phyloP scores from a whole-genome alignment of 2,797 vertebrate species.

The Pipistrellus kuhlii region DNA sequence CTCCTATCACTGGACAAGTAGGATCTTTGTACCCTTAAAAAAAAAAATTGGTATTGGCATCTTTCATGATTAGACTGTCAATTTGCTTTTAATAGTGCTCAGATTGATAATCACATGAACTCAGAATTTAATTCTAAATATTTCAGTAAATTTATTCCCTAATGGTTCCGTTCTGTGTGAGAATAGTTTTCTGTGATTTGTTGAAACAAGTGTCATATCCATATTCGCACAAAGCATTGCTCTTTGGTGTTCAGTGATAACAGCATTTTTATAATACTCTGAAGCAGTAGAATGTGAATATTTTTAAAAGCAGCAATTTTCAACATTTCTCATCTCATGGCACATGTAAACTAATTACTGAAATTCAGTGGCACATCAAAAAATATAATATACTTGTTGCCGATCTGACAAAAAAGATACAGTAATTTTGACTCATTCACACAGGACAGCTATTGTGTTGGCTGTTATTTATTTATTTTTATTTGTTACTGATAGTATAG shows the following conservation, averaged over 20 bases:
- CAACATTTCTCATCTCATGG: background rate
- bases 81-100: conserved; percentile 13
- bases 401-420: background rate
- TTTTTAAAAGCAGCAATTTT: background rate
- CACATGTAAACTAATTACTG: background rate
- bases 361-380: background rate
- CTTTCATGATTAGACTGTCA: background rate
- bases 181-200: conserved; percentile 5
- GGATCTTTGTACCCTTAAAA: background rate
- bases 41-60: background rate
- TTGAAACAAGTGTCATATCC: background rate
- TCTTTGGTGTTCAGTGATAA: background rate
- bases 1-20: background rate
- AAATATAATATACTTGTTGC: background rate
- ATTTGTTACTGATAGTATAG: background rate
- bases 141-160: conserved; percentile 15
- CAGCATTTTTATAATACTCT: background rate
- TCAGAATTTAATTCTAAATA: conserved; percentile 54
- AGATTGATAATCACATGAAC: conserved; percentile 16
- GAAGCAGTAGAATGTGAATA: background rate
- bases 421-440: background rate
- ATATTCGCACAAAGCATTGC: background rate
- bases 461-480: background rate
- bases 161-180: background rate
- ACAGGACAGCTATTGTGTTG: background rate